Percentiles rank a stretch among this genome's conserved stretches.
Evolutionary conservation across 23 tunicate species (phyloP).

Genomic region (Phallusia fumigata): DNA sequence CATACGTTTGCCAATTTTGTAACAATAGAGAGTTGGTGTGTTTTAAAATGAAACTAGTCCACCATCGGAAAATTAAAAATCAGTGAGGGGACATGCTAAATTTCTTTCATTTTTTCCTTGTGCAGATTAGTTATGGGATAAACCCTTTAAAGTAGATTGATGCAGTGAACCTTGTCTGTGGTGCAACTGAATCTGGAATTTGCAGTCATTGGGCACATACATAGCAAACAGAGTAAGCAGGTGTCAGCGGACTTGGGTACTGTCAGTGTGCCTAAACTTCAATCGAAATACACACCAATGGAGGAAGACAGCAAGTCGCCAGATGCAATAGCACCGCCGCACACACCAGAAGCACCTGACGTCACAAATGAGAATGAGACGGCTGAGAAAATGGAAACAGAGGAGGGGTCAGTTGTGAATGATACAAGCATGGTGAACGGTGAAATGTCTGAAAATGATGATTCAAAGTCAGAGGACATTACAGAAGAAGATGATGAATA

Average conservation of each 20-base stretch:
- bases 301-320: conserved; percentile 48
- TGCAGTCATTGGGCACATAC: conserved; percentile 99
- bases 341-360: conserved; percentile 30
- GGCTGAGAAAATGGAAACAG: conserved; percentile 58
- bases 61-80: no score
- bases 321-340: conserved; percentile 44
- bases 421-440: conserved; percentile 60
- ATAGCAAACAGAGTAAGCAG: conserved; percentile 78
- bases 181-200: conserved; percentile 25
- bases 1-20: no score
- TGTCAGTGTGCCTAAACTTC: conserved; percentile 19
- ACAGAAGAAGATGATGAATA: conserved; percentile 78
- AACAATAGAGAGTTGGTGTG: no score
- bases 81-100: no score
- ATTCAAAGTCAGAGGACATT: conserved; percentile 48
- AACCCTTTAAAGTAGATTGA: not conserved
- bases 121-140: not conserved
- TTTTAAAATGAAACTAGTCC: no score
- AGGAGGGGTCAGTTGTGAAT: conserved; percentile 23
- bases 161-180: not conserved
- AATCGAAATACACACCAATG: conserved; percentile 45
- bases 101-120: no score
- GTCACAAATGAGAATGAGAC: conserved; percentile 16
- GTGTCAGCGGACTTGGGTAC: conserved; percentile 44
- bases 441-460: conserved; percentile 58